Evolutionary conservation across 2,797 vertebrate genomes (phyloP).

Genomic region (Microctenopoma steveboyesi): DNA sequence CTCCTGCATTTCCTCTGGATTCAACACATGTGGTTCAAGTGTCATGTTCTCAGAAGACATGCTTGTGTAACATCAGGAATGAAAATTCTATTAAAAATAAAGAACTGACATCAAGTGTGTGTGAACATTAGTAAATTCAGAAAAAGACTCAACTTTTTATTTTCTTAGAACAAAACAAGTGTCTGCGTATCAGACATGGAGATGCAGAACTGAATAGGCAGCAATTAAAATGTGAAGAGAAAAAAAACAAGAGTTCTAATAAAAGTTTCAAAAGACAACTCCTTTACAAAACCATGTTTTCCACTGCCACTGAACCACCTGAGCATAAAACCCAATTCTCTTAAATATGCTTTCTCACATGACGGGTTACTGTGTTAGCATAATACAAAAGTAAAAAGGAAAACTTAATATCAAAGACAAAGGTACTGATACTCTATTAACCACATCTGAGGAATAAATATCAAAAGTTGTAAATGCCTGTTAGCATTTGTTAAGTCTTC

Average conservation of each 20-base stretch:
- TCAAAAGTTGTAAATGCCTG: conserved; percentile 40
- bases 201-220: conserved; percentile 54
- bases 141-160: conserved; percentile 24
- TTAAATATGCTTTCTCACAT: conserved; percentile 33
- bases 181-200: conserved; percentile 47
- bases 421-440: conserved; percentile 48
- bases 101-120: no score
- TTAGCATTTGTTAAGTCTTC: conserved; percentile 21
- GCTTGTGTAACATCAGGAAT: no score
- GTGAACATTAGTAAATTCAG: no score
- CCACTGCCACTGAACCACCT: conserved; percentile 41
- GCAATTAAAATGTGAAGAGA: conserved; percentile 47
- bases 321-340: conserved; percentile 59
- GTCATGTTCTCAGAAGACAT: no score
- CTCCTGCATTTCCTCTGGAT: no score
- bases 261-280: conserved; percentile 64
- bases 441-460: conserved; percentile 58
- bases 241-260: conserved; percentile 33
- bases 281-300: conserved; percentile 66
- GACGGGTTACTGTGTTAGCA: conserved; percentile 43
- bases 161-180: conserved; percentile 76
- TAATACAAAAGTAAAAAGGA: conserved; percentile 70
- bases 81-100: no score
- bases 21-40: no score
- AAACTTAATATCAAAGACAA: conserved; percentile 57